Evolutionary conservation across 1,140 invertebrate genomes (phyloP), one percentile per base, ranked within the genome.

Genomic region (Nebria ingens): DNA sequence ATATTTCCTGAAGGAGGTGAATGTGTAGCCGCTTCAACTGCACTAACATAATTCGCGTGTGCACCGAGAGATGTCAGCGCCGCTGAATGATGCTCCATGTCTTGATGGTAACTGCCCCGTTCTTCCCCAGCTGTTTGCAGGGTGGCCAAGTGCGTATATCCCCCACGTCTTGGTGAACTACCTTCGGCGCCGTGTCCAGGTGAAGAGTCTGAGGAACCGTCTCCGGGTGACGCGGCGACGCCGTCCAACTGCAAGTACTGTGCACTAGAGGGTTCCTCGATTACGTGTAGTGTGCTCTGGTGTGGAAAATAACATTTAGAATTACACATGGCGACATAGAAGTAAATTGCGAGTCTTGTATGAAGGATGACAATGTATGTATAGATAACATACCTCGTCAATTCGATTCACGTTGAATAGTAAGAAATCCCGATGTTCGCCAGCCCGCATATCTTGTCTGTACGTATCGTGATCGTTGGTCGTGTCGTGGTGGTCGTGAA

Each of bases 341-440:
- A n/a, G n/a, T n/a, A n/a, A n/a, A n/a, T n/a, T n/a, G n/a, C n/a
- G n/a, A n/a, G n/a, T n/a, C n/a, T n/a, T n/a, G n/a, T n/a, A n/a
- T n/a, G n/a, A n/a, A n/a, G n/a, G n/a, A n/a, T n/a, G n/a, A n/a
- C n/a, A n/a, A n/a, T n/a, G n/a, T n/a, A n/a, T n/a, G n/a, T n/a
- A n/a, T n/a, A n/a, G n/a, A n/a, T n/a, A n/a, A 29, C 40, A 12
- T 45, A 45, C 40, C 40, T 45, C 40, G 15, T 45, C 40, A 17
- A 45, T 9, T 11, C 40, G 40, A 45, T 45, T 9, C 15, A 45
- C 40, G 40, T 45, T 45, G 17, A 45, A 45, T 17, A 45, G 4
- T 4, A 45, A 17, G 17, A 12, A 45, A 45, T 45, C 40, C 6
- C 25, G 6, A 17, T 17, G 40, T 4, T 45, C 40, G 15, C 40